phyloP scores from a whole-genome alignment of 2,113 vertebrate species.

The Dissostichus mawsoni region DNA sequence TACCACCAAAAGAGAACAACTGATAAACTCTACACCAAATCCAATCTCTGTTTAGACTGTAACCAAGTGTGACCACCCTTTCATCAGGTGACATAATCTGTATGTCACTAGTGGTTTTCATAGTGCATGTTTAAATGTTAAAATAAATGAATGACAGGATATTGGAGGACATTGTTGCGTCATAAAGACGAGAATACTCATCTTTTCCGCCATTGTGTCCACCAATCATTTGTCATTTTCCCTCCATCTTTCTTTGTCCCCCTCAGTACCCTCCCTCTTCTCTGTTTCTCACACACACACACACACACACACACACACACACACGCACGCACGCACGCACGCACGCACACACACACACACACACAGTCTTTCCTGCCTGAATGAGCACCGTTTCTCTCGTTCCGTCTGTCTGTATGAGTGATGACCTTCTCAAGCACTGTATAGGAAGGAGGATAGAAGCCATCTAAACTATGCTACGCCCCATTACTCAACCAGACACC shows the following conservation, averaged over 20 bases:
- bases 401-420: conserved; percentile 61
- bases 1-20: no score
- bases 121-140: not conserved
- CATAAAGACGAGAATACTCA: not conserved
- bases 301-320: conserved; percentile 22
- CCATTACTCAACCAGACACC: conserved; percentile 76
- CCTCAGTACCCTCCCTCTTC: conserved; percentile 1
- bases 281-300: conserved; percentile 2
- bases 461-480: conserved; percentile 66
- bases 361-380: conserved; percentile 35
- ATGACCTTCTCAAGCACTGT: conserved; percentile 64
- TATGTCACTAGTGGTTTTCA: no score
- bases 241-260: conserved; percentile 6
- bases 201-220: not conserved
- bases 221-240: not conserved
- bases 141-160: not conserved
- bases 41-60: not conserved
- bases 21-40: no score
- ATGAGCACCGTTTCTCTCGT: conserved; percentile 3
- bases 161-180: conserved; percentile 3
- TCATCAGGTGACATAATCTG: not conserved
- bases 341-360: conserved; percentile 13
- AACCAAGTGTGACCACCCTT: not conserved
- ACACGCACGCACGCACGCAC: conserved; percentile 14
- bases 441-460: conserved; percentile 70